These are phyloP conservation scores for Apodemia zela DNA, from an alignment of 2,888 invertebrate genomes.

Conservation along the genomic window DNA sequence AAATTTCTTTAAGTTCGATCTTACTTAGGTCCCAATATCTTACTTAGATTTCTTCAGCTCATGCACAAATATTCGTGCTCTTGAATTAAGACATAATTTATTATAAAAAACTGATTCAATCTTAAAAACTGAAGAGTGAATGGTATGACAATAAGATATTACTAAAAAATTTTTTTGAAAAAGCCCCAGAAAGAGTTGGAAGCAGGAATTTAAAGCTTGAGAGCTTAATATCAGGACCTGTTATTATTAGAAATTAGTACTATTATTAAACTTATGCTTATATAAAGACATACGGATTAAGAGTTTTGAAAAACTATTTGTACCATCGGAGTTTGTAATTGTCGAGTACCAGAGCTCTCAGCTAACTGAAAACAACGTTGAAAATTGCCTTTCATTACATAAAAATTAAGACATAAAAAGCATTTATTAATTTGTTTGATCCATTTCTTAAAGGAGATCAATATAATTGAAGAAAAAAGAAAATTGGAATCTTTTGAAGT, in stretches of 20 bases:
- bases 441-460: too few relatives aligned
- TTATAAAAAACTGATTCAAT: too few relatives aligned
- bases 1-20: not conserved
- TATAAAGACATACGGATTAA: conserved; percentile 13
- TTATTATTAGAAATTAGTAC: not conserved
- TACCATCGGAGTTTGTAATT: conserved; percentile 14
- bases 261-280: not conserved
- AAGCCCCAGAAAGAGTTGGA: not conserved
- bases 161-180: not conserved
- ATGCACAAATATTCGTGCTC: not conserved
- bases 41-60: not conserved
- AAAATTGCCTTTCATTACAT: not conserved
- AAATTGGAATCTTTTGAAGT: too few relatives aligned
- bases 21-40: not conserved
- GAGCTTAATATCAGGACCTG: not conserved
- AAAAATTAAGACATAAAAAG: too few relatives aligned
- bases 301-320: conserved; percentile 13
- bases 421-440: too few relatives aligned
- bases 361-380: conserved; percentile 5
- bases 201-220: not conserved
- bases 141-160: not conserved
- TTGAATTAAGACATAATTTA: too few relatives aligned
- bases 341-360: not conserved
- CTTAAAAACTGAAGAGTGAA: not conserved
- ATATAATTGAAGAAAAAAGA: too few relatives aligned